phyloP scores from a whole-genome alignment of 2,888 invertebrate species.

The Pollenia amentaria region DNA sequence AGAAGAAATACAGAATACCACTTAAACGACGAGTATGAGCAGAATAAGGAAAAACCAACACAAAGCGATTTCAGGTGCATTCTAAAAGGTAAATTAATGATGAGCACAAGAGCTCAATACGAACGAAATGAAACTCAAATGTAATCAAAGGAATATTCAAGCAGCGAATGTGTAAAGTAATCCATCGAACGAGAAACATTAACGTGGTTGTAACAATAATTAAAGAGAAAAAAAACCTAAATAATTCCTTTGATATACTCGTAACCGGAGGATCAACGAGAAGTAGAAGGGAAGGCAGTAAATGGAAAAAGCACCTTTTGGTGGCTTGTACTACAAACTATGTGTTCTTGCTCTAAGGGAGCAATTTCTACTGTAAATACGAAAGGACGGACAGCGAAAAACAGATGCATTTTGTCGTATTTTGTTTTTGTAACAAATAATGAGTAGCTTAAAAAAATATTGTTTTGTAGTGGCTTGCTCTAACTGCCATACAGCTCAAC shows the following conservation, averaged over 20 bases:
- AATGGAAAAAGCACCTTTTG: constrained; percentile 69
- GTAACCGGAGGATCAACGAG: constrained; percentile 51
- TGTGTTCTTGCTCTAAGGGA: constrained; percentile 38
- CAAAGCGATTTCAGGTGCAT: constrained; percentile 68
- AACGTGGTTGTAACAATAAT: constrained; percentile 53
- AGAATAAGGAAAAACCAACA: constrained; percentile 14
- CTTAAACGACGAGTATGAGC: neutral
- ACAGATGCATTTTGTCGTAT: constrained; percentile 69
- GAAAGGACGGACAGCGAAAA: constrained; percentile 42
- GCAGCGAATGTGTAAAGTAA: constrained; percentile 52
- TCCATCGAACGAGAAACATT: constrained; percentile 56
- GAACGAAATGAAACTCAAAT: constrained; percentile 34
- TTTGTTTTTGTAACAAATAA: constrained; percentile 69
- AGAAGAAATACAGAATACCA: neutral
- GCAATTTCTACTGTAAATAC: constrained; percentile 53
- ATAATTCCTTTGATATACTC: constrained; percentile 40
- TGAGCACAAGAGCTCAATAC: constrained; percentile 42
- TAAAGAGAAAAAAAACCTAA: constrained; percentile 46
- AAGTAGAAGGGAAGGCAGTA: constrained; percentile 31
- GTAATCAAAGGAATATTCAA: constrained; percentile 54
- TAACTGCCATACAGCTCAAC: constrained; percentile 48
- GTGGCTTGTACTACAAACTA: neutral
- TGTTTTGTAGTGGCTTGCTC: constrained; percentile 26
- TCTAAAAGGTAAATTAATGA: constrained; percentile 70
- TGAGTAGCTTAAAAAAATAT: constrained; percentile 61